These are phyloP conservation scores for Heteromyza rotundicornis DNA, from an alignment of 2,888 invertebrate species.

Conservation along the genomic window DNA sequence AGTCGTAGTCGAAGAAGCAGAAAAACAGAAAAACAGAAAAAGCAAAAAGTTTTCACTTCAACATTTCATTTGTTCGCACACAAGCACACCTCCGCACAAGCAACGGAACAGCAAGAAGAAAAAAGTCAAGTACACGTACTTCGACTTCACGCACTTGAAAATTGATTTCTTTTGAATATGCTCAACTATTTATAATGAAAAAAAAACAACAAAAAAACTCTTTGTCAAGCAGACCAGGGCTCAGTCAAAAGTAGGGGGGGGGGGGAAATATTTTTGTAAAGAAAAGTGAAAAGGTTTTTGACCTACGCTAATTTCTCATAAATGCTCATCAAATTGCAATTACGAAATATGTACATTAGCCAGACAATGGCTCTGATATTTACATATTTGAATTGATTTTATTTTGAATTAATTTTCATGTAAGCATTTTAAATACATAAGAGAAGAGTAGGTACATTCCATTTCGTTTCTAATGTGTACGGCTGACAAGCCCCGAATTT, in stretches of 20 bases:
- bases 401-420: no score
- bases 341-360: not conserved
- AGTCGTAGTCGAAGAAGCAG: not conserved
- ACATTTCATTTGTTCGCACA: not conserved
- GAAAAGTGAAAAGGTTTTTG: constrained; percentile 26
- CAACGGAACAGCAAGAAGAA: not conserved
- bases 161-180: constrained; percentile 22
- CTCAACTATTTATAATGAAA: no score
- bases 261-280: not conserved
- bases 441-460: no score
- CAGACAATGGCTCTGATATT: not conserved
- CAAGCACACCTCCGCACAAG: not conserved
- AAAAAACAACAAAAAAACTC: constrained; percentile 1
- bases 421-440: no score
- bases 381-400: no score
- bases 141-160: constrained; percentile 5
- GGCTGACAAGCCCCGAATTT: no score
- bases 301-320: constrained; percentile 19
- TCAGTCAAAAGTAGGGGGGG: no score
- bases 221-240: no score
- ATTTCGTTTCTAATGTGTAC: no score
- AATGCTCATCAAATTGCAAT: not conserved
- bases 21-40: not conserved
- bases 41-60: not conserved
- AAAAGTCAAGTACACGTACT: not conserved